These are phyloP conservation scores for Melieria crassipennis DNA, from an alignment of 2,888 invertebrate genomes.

Conservation along the genomic window DNA sequence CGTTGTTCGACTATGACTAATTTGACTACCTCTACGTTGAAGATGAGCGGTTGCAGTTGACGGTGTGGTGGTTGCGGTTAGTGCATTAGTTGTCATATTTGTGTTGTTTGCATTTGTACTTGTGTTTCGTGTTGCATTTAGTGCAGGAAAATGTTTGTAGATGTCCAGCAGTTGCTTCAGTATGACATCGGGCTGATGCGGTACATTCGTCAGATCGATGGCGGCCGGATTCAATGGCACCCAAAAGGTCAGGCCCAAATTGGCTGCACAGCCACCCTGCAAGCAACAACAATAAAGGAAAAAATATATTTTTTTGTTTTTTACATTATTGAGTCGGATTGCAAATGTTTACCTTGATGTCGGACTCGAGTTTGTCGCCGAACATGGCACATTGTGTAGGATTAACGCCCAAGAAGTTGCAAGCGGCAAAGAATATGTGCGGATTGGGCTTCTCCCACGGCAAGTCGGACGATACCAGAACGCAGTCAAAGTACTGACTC, in stretches of 20 bases:
- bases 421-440: slow-evolving; percentile 84
- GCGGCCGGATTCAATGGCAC: slow-evolving; percentile 69
- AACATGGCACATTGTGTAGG: slow-evolving; percentile 85
- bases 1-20: slow-evolving; percentile 39
- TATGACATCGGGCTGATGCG: slow-evolving; percentile 57
- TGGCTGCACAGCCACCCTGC: slow-evolving; percentile 80
- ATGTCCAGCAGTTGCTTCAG: slow-evolving; percentile 59
- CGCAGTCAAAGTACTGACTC: slow-evolving; percentile 79
- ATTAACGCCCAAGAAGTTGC: slow-evolving; percentile 77
- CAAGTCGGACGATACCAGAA: slow-evolving; percentile 84
- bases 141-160: slow-evolving; percentile 58
- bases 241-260: slow-evolving; percentile 83
- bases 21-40: slow-evolving; percentile 40
- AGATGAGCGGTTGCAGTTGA: slow-evolving; percentile 6
- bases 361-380: slow-evolving; percentile 88
- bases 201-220: slow-evolving; percentile 52
- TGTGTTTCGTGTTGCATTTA: slow-evolving; percentile 36
- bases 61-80: slow-evolving; percentile 7
- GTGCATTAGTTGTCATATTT: slow-evolving; percentile 18
- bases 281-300: neutral
- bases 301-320: neutral
- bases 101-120: slow-evolving; percentile 25
- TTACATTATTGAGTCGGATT: neutral
- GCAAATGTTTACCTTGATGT: slow-evolving; percentile 72
- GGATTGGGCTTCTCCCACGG: slow-evolving; percentile 88